phyloP scores from a whole-genome alignment of 2,888 invertebrate genomes.

The Macrosoma leucophasiata region DNA sequence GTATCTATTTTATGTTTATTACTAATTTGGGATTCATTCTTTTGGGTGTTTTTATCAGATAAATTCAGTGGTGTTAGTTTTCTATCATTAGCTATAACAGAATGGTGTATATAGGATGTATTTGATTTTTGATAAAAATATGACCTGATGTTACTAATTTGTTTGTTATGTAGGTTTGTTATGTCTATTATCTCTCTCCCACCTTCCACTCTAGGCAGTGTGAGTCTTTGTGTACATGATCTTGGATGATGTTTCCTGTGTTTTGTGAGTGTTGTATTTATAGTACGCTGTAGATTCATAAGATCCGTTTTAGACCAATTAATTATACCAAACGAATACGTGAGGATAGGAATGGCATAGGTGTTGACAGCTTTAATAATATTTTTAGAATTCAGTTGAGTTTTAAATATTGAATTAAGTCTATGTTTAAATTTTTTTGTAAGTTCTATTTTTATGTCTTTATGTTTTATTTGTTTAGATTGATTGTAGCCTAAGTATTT shows the following conservation, averaged over 20 bases:
- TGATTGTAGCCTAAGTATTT: conserved; percentile 22
- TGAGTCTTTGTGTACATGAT: conserved; percentile 20
- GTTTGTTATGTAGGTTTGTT: conserved; percentile 21
- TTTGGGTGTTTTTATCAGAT: background rate
- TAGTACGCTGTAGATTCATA: conserved; percentile 16
- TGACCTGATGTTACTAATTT: conserved; percentile 16
- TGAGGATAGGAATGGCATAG: conserved; percentile 23
- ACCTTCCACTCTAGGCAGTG: conserved; percentile 18
- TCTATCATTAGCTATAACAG: conserved; percentile 4
- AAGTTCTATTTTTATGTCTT: conserved; percentile 13
- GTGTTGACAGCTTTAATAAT: conserved; percentile 23
- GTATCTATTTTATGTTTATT: conserved; percentile 2
- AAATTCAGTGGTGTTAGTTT: conserved; percentile 10
- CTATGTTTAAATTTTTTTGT: conserved; percentile 13
- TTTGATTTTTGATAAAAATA: conserved; percentile 13
- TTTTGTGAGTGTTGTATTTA: conserved; percentile 17
- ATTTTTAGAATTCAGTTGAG: conserved; percentile 16
- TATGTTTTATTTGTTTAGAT: conserved; percentile 13
- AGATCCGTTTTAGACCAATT: conserved; percentile 22
- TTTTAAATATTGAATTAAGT: conserved; percentile 12
- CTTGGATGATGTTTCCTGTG: conserved; percentile 24
- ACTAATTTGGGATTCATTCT: conserved; percentile 1
- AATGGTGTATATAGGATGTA: conserved; percentile 10
- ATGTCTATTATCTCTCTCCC: conserved; percentile 25
- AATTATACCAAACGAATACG: conserved; percentile 27